Conservation (phyloP, 2,888 invertebrate genomes). For the Carterocephalus palaemon region DNA sequence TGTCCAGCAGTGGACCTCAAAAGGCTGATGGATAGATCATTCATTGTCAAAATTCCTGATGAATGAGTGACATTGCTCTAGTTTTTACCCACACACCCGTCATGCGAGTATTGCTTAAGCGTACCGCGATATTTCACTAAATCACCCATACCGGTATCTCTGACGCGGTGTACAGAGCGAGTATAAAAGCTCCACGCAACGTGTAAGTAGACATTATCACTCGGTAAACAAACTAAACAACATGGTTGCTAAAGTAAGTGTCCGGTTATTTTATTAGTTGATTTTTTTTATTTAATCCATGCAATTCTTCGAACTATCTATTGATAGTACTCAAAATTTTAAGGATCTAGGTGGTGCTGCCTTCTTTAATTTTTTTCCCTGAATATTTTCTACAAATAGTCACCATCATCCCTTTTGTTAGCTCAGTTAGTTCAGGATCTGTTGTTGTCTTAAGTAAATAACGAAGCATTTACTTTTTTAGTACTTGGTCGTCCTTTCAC, state of each 20-base stretch:
- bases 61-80: slow-evolving; percentile 42
- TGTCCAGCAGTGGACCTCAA: too few species aligned
- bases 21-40: too few species aligned
- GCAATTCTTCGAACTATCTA: not conserved
- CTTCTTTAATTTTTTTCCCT: too few species aligned
- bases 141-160: too few species aligned
- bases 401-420: too few species aligned
- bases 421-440: too few species aligned
- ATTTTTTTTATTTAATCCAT: not conserved
- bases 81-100: slow-evolving; percentile 41
- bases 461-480: not conserved
- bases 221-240: slow-evolving; percentile 51
- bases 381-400: too few species aligned
- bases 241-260: slow-evolving; percentile 70
- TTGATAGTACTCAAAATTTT: not conserved
- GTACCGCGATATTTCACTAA: not conserved
- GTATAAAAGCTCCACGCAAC: slow-evolving; percentile 54
- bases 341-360: not conserved
- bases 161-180: not conserved
- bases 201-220: slow-evolving; percentile 48
- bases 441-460: too few species aligned
- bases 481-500: slow-evolving; percentile 56
- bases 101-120: not conserved
- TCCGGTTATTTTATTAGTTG: slow-evolving; percentile 1
- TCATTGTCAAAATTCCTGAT: slow-evolving; percentile 10